Evolutionary conservation across 2,797 vertebrate species (phyloP).

Genomic region (Sparus aurata): DNA sequence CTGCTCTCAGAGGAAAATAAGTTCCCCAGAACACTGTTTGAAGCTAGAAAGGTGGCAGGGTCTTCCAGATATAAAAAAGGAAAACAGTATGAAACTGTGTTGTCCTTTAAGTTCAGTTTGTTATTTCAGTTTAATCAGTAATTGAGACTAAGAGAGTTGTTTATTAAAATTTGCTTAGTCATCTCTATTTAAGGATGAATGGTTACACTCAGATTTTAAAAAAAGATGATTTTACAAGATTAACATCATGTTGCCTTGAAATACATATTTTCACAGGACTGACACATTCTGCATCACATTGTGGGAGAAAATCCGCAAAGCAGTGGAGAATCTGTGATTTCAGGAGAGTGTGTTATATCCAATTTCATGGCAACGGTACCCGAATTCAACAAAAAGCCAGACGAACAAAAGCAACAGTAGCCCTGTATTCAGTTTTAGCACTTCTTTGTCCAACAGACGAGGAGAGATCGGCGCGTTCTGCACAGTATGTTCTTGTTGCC

Average conservation of each 20-base stretch:
- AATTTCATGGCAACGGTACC: background rate
- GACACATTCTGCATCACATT: background rate
- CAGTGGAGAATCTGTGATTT: background rate
- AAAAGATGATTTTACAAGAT: background rate
- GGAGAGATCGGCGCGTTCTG: background rate
- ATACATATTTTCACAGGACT: no score
- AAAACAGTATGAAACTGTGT: no score
- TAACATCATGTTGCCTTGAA: no score
- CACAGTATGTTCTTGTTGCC: constrained; percentile 23
- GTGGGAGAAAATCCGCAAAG: background rate
- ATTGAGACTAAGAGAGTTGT: no score
- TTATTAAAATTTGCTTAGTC: no score
- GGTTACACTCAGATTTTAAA: background rate
- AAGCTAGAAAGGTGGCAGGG: no score
- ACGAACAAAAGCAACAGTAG: background rate
- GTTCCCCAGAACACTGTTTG: no score
- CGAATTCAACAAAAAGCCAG: constrained; percentile 6
- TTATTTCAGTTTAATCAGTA: no score
- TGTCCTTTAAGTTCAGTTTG: no score
- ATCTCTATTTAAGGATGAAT: background rate
- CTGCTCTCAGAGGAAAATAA: no score
- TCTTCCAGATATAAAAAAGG: no score
- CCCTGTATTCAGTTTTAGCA: background rate
- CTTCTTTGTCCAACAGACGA: constrained; percentile 1
- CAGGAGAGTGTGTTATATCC: background rate